phyloP scores from a whole-genome alignment of 1,140 invertebrate genomes.

The Brachionus rubens region DNA sequence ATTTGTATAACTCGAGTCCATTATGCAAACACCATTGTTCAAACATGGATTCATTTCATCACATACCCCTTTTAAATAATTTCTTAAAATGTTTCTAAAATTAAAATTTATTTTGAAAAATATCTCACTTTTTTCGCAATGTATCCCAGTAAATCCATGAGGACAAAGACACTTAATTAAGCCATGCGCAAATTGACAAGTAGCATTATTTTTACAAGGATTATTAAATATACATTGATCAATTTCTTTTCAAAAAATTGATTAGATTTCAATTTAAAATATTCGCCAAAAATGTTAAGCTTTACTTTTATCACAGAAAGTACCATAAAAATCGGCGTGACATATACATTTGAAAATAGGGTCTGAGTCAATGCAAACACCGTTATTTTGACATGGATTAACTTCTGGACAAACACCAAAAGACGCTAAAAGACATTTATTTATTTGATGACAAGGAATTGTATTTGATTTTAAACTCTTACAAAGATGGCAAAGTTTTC shows the following conservation, averaged over 20 bases:
- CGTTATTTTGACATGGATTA: constrained; percentile 46
- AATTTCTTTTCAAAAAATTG: background rate
- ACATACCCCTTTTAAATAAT: constrained; percentile 20
- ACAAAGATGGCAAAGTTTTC: constrained; percentile 44
- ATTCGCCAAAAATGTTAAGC: too few relatives aligned
- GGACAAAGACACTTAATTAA: constrained; percentile 27
- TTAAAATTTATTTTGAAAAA: background rate
- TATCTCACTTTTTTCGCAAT: constrained; percentile 39
- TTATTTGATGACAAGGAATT: background rate
- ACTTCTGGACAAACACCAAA: constrained; percentile 36
- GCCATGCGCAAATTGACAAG: constrained; percentile 4
- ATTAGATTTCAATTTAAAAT: too few relatives aligned
- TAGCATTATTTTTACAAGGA: constrained; percentile 36
- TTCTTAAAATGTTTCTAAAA: background rate
- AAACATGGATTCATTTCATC: constrained; percentile 33
- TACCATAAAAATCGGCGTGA: constrained; percentile 38
- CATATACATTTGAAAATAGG: constrained; percentile 44
- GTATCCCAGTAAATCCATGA: background rate
- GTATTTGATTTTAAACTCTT: background rate
- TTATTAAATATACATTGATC: constrained; percentile 40
- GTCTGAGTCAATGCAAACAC: constrained; percentile 38
- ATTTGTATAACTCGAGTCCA: background rate
- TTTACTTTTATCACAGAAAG: constrained; percentile 43
- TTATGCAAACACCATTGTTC: constrained; percentile 41
- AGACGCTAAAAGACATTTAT: constrained; percentile 16